Evolutionary conservation across 2,113 vertebrate genomes (phyloP), one percentile per base, ranked within the genome.

Genomic region (Isichthys henryi): DNA sequence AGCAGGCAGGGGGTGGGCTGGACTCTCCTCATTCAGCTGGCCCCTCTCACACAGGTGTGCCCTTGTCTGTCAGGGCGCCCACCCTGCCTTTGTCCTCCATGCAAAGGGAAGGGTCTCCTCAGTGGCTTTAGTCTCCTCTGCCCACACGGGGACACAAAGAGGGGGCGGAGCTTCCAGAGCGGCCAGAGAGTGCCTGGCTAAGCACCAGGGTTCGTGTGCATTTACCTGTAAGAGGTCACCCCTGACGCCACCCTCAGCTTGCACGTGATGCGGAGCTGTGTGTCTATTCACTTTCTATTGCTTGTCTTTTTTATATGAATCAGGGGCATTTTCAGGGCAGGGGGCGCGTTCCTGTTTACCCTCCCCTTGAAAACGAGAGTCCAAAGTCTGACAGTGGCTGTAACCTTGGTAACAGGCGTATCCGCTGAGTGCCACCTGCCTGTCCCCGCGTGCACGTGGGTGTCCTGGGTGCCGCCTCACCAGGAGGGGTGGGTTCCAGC

Each of bases 31-130:
- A 10, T 49, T 87, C 85, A 39, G 46, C 83, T 87, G 58, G 45
- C 88, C 82, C 27, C 43, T 77, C 70, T 50, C 31, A 52, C 48
- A 77, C 85, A 90, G 89, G 85, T 90, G 89, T 86, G 53, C 83
- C 21, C 23, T 84, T 66, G 83, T 70, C n/a, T 48, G 82, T 53
- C n/a, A n/a, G 85, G 85, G 15, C 11, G 3, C 85, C 49, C 3
- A 0, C 15, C 45, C 39, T 4, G 27, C 85, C 49, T 86, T 86
- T 86, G 85, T 86, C 85, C 49, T 31, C n/a, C 49, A 43, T 39
- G n/a, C 48, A 86, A 45, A 35, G 87, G 58, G 15, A 35, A 70
- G 56, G 83, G 39, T 45, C 52, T 89, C 43, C 9, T 17, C 11
- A 39, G 15, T 31, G 31, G 27, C 62, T 10, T 70, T n/a, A 8